A percentile compares a stretch with the other conserved stretches of the same genome.
Evolutionary conservation across 2,888 invertebrate species (phyloP).

Genomic region (Bugula neritina): DNA sequence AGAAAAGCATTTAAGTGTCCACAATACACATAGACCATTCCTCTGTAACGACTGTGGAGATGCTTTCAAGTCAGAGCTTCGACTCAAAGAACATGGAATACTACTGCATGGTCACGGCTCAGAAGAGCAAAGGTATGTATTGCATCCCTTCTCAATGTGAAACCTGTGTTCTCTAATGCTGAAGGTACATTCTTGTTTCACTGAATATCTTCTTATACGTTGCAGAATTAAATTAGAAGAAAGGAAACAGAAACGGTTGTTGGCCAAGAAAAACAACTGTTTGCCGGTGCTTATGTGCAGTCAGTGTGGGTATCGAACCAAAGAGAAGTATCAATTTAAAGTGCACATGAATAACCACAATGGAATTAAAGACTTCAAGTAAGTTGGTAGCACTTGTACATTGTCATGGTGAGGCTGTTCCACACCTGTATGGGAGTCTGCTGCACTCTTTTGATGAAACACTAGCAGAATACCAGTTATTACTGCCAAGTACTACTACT

Average conservation of each 20-base stretch:
- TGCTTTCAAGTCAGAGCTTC: slow-evolving; percentile 17
- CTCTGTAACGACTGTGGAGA: slow-evolving; percentile 22
- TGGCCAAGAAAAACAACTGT: slow-evolving; percentile 24
- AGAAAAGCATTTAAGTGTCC: slow-evolving; percentile 3
- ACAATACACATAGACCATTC: slow-evolving; percentile 21
- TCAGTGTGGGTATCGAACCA: slow-evolving; percentile 19
- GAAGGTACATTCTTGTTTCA: no score
- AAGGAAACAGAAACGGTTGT: slow-evolving; percentile 2
- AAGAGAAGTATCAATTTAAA: slow-evolving; percentile 24
- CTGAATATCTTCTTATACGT: no score
- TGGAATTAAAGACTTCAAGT: slow-evolving; percentile 26
- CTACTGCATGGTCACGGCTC: slow-evolving; percentile 17
- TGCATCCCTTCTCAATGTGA: no score
- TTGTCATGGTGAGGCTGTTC: no score
- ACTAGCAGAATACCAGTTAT: no score
- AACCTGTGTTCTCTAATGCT: no score
- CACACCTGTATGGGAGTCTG: no score
- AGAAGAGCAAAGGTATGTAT: slow-evolving; percentile 8
- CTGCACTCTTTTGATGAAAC: no score
- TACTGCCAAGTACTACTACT: no score
- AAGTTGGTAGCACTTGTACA: no score
- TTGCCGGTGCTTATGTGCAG: slow-evolving; percentile 22
- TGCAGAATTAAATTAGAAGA: slow-evolving; percentile 15
- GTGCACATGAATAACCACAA: slow-evolving; percentile 23
- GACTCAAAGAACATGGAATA: slow-evolving; percentile 20